phyloP scores from a whole-genome alignment of 2,113 vertebrate species.

The Trochalopteron elliotii region DNA sequence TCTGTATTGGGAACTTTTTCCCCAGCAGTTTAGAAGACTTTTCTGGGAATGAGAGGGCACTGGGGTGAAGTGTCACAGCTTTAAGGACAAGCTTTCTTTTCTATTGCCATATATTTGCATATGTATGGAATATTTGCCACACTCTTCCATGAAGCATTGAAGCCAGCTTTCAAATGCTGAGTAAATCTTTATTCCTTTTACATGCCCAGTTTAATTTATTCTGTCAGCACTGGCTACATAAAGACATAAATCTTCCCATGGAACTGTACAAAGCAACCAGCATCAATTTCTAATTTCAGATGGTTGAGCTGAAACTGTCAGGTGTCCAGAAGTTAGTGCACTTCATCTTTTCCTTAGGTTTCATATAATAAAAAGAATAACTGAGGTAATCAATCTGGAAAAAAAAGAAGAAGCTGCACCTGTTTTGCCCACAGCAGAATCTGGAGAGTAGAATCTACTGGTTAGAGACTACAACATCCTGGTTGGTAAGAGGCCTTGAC shows the following conservation, averaged over 20 bases:
- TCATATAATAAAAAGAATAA: conserved; percentile 45
- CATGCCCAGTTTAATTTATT: conserved; percentile 51
- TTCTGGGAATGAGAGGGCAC: neutral
- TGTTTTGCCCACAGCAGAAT: conserved; percentile 17
- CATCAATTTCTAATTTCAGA: conserved; percentile 55
- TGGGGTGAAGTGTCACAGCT: neutral
- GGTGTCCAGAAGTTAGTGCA: conserved; percentile 3
- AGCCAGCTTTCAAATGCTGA: conserved; percentile 23
- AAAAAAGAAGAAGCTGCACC: neutral
- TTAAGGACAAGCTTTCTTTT: conserved; percentile 12
- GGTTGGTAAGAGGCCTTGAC: neutral
- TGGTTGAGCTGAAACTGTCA: conserved; percentile 22
- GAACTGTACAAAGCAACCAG: conserved; percentile 33
- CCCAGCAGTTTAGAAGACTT: neutral
- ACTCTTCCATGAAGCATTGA: conserved; percentile 8
- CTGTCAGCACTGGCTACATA: conserved; percentile 28
- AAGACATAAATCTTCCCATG: conserved; percentile 43
- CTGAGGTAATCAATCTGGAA: conserved; percentile 7
- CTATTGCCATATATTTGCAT: conserved; percentile 17
- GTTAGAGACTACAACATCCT: neutral
- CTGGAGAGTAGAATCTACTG: neutral
- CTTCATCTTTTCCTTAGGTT: conserved; percentile 43
- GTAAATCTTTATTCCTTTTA: conserved; percentile 49
- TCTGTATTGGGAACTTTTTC: neutral
- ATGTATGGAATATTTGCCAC: neutral